Evolutionary conservation across 2,113 vertebrate genomes (phyloP).

Genomic region (Protobothrops mucrosquamatus): DNA sequence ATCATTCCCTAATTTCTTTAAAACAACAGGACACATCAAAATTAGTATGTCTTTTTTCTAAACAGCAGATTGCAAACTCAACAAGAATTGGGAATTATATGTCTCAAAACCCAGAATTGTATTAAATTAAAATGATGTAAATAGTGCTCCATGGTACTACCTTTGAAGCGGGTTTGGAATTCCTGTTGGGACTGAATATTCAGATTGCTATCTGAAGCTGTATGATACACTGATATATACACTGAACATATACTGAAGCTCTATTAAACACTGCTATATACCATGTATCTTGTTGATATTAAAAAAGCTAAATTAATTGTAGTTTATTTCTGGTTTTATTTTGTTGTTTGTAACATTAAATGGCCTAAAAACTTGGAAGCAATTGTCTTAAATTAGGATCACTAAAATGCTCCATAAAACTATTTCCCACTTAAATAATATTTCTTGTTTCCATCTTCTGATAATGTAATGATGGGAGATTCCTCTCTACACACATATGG

Average conservation of each 20-base stretch:
- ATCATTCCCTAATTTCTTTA: conserved; percentile 75
- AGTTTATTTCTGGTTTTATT: background rate
- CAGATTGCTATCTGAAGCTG: background rate
- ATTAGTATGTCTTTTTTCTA: background rate
- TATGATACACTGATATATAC: too few species aligned
- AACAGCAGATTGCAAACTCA: background rate
- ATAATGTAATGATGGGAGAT: background rate
- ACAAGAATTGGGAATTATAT: background rate
- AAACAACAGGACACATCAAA: conserved; percentile 30
- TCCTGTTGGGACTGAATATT: background rate
- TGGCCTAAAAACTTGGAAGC: background rate
- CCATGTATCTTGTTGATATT: background rate
- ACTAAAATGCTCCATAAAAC: background rate
- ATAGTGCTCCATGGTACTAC: background rate
- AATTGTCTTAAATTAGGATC: background rate
- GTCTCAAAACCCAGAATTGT: background rate
- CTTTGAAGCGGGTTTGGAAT: background rate
- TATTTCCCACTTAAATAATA: background rate
- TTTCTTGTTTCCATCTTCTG: background rate
- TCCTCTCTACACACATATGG: background rate
- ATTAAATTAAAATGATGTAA: background rate
- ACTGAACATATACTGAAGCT: too few species aligned
- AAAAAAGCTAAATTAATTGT: background rate
- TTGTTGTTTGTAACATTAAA: background rate
- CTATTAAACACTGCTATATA: background rate